Evolutionary conservation across 2,888 invertebrate genomes (phyloP).

Genomic region (Brachyopa scutellaris): DNA sequence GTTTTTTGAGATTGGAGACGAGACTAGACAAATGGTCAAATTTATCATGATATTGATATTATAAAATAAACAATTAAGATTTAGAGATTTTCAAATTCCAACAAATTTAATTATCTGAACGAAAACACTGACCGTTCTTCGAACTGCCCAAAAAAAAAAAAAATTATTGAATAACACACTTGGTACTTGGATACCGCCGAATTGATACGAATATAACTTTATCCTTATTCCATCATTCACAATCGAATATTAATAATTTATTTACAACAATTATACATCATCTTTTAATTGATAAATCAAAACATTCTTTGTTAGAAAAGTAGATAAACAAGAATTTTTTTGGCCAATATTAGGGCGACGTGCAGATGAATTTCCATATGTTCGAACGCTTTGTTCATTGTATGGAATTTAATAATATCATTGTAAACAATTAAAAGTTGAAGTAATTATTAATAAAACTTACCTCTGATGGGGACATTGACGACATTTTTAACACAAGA

Average conservation of each 20-base stretch:
- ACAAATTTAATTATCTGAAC: conserved; percentile 3
- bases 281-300: neutral
- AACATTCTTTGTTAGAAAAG: neutral
- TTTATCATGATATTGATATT: no score
- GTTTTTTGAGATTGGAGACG: neutral
- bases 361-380: no score
- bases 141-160: no score
- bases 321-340: neutral
- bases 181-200: neutral
- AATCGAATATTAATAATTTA: neutral
- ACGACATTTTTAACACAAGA: conserved; percentile 83
- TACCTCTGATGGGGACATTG: conserved; percentile 89
- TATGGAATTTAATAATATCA: neutral
- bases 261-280: neutral
- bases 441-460: conserved; percentile 78
- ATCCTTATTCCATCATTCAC: neutral
- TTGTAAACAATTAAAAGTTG: neutral
- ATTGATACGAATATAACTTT: neutral
- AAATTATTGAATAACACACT: conserved; percentile 1
- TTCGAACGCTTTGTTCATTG: no score
- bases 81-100: no score
- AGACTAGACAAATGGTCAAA: no score
- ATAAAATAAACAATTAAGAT: no score
- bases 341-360: neutral
- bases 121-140: no score